Evolutionary conservation across 2,888 invertebrate species (phyloP).

Genomic region (Polymixis lichenea): DNA sequence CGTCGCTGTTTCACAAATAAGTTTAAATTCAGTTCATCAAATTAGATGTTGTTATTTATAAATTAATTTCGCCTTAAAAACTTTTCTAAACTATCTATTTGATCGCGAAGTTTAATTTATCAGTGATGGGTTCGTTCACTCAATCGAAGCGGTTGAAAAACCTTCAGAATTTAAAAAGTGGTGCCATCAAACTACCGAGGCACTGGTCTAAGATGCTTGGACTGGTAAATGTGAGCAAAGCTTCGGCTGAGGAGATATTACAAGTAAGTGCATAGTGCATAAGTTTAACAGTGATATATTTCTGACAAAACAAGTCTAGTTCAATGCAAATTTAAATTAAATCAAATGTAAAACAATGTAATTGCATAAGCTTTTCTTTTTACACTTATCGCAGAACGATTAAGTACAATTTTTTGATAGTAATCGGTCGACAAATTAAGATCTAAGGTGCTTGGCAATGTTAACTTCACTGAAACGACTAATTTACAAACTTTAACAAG

Average conservation of each 20-base stretch:
- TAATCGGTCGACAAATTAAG: neutral
- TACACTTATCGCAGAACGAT: neutral
- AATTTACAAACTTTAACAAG: conserved; percentile 30
- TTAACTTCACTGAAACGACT: neutral
- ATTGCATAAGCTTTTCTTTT: neutral
- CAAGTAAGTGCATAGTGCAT: conserved; percentile 73
- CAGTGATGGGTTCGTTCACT: conserved; percentile 74
- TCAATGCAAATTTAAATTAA: neutral
- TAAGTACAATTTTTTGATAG: conserved; percentile 1
- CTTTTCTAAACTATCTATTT: conserved; percentile 9
- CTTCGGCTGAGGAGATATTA: conserved; percentile 79
- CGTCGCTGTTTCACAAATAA: conserved; percentile 38
- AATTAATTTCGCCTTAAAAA: neutral
- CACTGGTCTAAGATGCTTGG: conserved; percentile 85
- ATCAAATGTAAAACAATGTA: neutral
- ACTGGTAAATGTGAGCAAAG: conserved; percentile 73
- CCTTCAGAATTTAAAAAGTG: conserved; percentile 80
- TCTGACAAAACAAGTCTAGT: neutral
- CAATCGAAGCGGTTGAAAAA: conserved; percentile 74
- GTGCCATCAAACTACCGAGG: conserved; percentile 79
- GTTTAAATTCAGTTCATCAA: conserved; percentile 21
- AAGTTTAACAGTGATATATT: neutral
- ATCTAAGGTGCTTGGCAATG: neutral
- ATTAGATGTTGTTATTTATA: neutral
- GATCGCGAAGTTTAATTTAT: conserved; percentile 26